phyloP scores from a whole-genome alignment of 2,113 vertebrate species.

The Forbesichthys agassizii region DNA sequence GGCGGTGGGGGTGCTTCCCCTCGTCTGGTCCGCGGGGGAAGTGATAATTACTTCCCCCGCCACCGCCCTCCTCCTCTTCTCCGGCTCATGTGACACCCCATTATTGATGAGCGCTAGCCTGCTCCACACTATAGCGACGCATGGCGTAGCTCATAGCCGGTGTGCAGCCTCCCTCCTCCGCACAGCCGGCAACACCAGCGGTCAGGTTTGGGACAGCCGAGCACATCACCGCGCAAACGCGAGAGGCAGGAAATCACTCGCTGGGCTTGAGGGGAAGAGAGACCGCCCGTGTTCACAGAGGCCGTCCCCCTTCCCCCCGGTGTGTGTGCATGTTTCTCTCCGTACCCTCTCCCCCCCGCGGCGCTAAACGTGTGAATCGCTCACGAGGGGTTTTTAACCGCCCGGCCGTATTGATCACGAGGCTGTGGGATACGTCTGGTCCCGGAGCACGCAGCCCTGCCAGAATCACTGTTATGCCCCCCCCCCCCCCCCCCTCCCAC shows the following conservation, averaged over 20 bases:
- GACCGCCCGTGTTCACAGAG: conserved; percentile 25
- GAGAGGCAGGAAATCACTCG: conserved; percentile 38
- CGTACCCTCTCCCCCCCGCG: conserved; percentile 40
- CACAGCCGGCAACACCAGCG: background rate
- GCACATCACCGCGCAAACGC: background rate
- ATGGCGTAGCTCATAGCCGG: background rate
- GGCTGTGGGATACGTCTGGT: conserved; percentile 52
- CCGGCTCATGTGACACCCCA: conserved; percentile 45
- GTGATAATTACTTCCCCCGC: conserved; percentile 52
- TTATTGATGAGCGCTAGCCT: conserved; percentile 43
- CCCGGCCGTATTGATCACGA: conserved; percentile 61
- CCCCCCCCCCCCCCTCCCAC: conserved; percentile 5
- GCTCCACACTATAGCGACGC: conserved; percentile 7
- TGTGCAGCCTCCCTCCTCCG: too few relatives aligned
- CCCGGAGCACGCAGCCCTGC: conserved; percentile 28
- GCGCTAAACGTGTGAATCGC: conserved; percentile 49
- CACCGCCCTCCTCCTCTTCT: conserved; percentile 9
- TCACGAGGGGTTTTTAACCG: conserved; percentile 51
- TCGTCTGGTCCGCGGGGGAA: conserved; percentile 49
- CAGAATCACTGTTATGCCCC: conserved; percentile 27
- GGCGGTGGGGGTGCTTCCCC: conserved; percentile 12
- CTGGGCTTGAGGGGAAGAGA: conserved; percentile 13
- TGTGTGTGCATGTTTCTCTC: conserved; percentile 10
- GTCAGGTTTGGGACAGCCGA: background rate
- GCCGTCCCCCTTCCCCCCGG: conserved; percentile 23